phyloP scores from a whole-genome alignment of 2,113 vertebrate genomes.

The Equus quagga region DNA sequence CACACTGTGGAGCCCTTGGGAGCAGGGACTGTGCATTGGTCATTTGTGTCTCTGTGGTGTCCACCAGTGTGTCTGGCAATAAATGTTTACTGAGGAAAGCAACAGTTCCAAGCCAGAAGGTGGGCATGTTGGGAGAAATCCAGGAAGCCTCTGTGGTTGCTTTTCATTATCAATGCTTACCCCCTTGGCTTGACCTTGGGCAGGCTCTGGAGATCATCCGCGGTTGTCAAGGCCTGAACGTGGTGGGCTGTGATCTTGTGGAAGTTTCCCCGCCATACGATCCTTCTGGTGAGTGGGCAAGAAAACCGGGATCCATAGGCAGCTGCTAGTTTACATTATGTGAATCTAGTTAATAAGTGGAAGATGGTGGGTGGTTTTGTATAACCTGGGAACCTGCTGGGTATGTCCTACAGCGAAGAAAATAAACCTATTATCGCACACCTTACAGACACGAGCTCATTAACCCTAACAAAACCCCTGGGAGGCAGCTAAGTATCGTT shows the following conservation, averaged over 20 bases:
- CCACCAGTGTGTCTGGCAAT: not conserved
- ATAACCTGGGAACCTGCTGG: not conserved
- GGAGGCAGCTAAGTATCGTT: not conserved
- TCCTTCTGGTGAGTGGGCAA: conserved; percentile 89
- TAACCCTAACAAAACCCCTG: not conserved
- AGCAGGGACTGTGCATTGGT: not conserved
- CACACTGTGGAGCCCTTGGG: not conserved
- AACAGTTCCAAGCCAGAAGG: not conserved
- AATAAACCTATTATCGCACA: not conserved
- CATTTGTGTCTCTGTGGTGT: not conserved
- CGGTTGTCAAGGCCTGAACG: conserved; percentile 93
- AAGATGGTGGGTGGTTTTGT: not conserved
- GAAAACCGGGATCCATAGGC: not conserved
- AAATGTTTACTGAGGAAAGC: not conserved
- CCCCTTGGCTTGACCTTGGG: conserved; percentile 65
- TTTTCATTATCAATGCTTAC: not conserved
- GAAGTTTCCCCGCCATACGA: conserved; percentile 95
- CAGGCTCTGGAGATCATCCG: conserved; percentile 96
- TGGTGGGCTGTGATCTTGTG: conserved; percentile 96
- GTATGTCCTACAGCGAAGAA: not conserved
- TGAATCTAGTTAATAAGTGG: not conserved
- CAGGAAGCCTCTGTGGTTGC: rapidly evolving
- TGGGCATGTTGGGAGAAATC: not conserved
- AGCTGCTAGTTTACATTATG: not conserved
- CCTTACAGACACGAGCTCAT: not conserved